A percentile compares a stretch with the other conserved stretches of the same genome.
These are phyloP conservation scores for Cryptoblepharus egeriae DNA, from an alignment of 2,797 vertebrate genomes.

Conservation along the genomic window DNA sequence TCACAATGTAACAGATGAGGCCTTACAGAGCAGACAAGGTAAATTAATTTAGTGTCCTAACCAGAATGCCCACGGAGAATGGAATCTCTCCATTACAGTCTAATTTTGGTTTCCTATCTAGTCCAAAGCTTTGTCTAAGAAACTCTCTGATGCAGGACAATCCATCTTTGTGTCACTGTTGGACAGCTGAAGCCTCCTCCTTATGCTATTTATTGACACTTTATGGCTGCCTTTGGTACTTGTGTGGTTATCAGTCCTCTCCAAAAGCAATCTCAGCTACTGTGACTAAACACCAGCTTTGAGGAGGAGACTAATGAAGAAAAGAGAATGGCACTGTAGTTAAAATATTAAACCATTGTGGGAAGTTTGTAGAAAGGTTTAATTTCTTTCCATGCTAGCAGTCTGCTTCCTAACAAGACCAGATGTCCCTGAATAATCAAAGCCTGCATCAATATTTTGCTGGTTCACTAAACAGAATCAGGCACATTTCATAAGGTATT, in stretches of 20 bases:
- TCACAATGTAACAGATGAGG: slow-evolving; percentile 75
- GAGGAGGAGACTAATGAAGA: slow-evolving; percentile 68
- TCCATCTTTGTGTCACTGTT: slow-evolving; percentile 79
- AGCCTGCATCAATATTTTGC: slow-evolving; percentile 44
- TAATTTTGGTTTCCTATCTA: slow-evolving; percentile 78
- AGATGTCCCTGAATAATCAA: slow-evolving; percentile 62
- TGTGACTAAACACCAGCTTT: slow-evolving; percentile 75
- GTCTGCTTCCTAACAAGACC: slow-evolving; percentile 56
- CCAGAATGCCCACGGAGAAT: slow-evolving; percentile 71
- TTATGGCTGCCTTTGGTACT: slow-evolving; percentile 77
- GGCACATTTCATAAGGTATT: slow-evolving; percentile 65
- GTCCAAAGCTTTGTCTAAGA: slow-evolving; percentile 78
- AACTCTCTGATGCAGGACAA: slow-evolving; percentile 73
- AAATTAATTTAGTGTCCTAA: slow-evolving; percentile 79
- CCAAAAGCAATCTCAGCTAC: slow-evolving; percentile 80
- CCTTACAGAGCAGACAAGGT: slow-evolving; percentile 67
- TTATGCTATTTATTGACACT: slow-evolving; percentile 81
- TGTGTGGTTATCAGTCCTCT: slow-evolving; percentile 77
- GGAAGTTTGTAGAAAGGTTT: slow-evolving; percentile 63
- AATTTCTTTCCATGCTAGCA: slow-evolving; percentile 72
- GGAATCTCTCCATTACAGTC: slow-evolving; percentile 78
- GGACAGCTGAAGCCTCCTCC: slow-evolving; percentile 75
- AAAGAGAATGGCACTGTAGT: slow-evolving; percentile 59
- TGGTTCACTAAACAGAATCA: slow-evolving; percentile 51
- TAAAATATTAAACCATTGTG: slow-evolving; percentile 66